These are phyloP conservation scores for Tipula vernalis DNA, from an alignment of 2,888 invertebrate species.

Conservation along the genomic window DNA sequence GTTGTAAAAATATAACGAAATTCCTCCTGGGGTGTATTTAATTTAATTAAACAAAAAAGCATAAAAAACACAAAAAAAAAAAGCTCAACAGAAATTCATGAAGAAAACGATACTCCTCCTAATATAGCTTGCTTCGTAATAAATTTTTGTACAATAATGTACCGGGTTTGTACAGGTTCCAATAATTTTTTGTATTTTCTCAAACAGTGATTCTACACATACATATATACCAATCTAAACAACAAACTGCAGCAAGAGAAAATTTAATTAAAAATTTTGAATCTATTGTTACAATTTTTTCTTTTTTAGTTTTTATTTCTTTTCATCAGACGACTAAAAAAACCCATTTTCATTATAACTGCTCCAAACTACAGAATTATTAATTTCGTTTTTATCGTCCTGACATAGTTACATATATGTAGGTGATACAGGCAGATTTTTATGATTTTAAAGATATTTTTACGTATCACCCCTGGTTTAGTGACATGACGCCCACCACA, in stretches of 20 bases:
- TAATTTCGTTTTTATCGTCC: neutral
- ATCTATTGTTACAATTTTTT: neutral
- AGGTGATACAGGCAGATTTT: neutral
- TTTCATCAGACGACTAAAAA: neutral
- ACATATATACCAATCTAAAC: neutral
- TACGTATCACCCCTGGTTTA: neutral
- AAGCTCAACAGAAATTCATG: neutral
- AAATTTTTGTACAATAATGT: neutral
- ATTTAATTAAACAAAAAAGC: neutral
- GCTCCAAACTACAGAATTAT: neutral
- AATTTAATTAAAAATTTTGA: neutral
- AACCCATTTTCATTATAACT: neutral
- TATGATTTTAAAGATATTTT: neutral
- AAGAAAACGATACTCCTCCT: neutral
- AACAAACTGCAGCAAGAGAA: neutral
- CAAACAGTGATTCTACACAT: neutral
- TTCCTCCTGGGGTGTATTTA: neutral
- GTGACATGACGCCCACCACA: no score
- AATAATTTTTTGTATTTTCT: neutral
- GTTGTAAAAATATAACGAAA: neutral
- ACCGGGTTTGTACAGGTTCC: neutral
- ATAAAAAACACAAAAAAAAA: neutral
- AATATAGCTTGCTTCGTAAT: neutral
- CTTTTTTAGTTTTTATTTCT: no score
- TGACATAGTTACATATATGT: no score